A percentile compares a stretch with the other conserved stretches of the same genome.
Conservation (phyloP, 1,140 invertebrate species). For the Papilio helenus region DNA sequence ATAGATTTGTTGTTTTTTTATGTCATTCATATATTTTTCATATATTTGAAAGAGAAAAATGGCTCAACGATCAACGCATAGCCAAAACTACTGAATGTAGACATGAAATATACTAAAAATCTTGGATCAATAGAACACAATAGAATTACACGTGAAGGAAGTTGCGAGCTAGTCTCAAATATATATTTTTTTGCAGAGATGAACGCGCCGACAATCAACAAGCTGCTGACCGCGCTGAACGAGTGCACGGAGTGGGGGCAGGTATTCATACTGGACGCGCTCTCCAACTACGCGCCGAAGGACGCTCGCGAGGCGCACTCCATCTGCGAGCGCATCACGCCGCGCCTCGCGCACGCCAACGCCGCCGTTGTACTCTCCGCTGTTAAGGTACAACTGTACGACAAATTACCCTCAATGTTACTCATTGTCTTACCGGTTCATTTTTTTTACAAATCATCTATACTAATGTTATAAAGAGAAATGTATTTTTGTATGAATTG, state of each 20-base stretch:
- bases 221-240: constrained; percentile 98
- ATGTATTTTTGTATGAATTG: too few species aligned
- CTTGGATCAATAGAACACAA: too few species aligned
- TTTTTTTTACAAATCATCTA: too few species aligned
- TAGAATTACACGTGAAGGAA: too few species aligned
- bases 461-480: too few species aligned
- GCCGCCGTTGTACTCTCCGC: constrained; percentile 99
- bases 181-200: constrained; percentile 87
- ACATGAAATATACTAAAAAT: too few species aligned
- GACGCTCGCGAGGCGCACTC: constrained; percentile 99
- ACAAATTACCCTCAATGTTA: too few species aligned
- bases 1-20: background rate
- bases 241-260: constrained; percentile 99
- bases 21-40: background rate
- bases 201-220: constrained; percentile 99
- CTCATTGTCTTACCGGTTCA: too few species aligned
- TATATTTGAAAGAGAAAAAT: too few species aligned
- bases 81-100: too few species aligned
- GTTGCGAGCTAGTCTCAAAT: too few species aligned
- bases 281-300: constrained; percentile 98
- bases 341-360: constrained; percentile 98
- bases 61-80: too few species aligned
- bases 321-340: constrained; percentile 99
- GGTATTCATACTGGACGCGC: constrained; percentile 98
- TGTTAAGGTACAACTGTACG: constrained; percentile 89